phyloP scores from a whole-genome alignment of 2,888 invertebrate genomes.

The Hesperia comma region DNA sequence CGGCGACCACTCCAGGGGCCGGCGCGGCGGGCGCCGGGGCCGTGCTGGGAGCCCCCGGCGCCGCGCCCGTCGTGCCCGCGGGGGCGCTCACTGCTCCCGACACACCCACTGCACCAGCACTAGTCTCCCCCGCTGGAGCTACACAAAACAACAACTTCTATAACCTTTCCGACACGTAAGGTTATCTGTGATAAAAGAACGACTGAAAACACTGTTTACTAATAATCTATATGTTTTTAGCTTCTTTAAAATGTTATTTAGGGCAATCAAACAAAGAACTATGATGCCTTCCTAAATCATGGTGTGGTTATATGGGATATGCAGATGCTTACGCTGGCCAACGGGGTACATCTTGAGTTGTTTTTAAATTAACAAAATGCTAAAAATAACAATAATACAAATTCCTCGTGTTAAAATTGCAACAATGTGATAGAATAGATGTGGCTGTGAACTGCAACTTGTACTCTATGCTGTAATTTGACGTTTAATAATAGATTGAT shows the following conservation, averaged over 20 bases:
- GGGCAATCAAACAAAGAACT: slow-evolving; percentile 78
- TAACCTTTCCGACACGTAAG: slow-evolving; percentile 7
- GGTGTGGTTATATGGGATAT: slow-evolving; percentile 44
- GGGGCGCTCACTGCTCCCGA: slow-evolving; percentile 84
- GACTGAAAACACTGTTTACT: slow-evolving; percentile 32
- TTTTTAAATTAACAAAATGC: slow-evolving; percentile 62
- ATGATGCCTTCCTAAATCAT: slow-evolving; percentile 54
- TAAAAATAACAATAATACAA: slow-evolving; percentile 58
- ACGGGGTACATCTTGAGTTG: slow-evolving; percentile 76
- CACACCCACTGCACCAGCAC: slow-evolving; percentile 73
- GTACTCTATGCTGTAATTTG: slow-evolving; percentile 53
- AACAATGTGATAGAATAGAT: slow-evolving; percentile 64
- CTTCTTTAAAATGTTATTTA: slow-evolving; percentile 59
- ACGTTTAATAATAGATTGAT: slow-evolving; percentile 47
- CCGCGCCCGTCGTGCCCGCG: slow-evolving; percentile 82
- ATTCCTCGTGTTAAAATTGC: slow-evolving; percentile 59
- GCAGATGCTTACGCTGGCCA: slow-evolving; percentile 74
- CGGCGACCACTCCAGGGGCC: slow-evolving; percentile 70
- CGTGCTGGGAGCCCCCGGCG: slow-evolving; percentile 74
- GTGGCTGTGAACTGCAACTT: slow-evolving; percentile 53
- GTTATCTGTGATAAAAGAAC: neutral
- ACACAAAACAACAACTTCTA: slow-evolving; percentile 28
- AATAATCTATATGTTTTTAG: slow-evolving; percentile 26
- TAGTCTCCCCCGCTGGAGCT: slow-evolving; percentile 83
- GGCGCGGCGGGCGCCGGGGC: slow-evolving; percentile 77